These are phyloP conservation scores for Syngnathus typhle DNA, from an alignment of 2,113 vertebrate genomes.

Conservation along the genomic window DNA sequence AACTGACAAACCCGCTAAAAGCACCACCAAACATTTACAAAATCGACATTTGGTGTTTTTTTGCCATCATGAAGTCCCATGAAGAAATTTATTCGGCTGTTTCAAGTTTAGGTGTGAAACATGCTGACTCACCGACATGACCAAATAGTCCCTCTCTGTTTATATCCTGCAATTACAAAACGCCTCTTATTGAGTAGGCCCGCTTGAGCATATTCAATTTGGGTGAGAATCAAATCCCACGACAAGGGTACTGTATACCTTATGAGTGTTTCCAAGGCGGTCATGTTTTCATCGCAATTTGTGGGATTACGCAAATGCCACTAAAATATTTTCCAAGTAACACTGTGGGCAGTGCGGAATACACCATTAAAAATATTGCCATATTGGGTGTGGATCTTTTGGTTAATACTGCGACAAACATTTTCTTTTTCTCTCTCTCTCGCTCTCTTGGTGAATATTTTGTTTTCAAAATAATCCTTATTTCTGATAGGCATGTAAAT, in stretches of 20 bases:
- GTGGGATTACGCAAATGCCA: not conserved
- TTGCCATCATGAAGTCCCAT: not conserved
- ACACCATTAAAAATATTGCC: not conserved
- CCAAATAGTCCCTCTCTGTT: not conserved
- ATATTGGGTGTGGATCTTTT: not conserved
- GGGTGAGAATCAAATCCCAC: not conserved
- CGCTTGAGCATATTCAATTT: not conserved
- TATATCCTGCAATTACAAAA: not conserved
- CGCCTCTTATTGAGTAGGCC: not conserved
- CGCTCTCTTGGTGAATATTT: not conserved
- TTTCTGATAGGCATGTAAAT: not conserved
- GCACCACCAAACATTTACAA: not conserved
- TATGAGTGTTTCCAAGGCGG: not conserved
- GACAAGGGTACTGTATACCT: no score
- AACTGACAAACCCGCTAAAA: not conserved
- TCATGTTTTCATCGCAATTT: not conserved
- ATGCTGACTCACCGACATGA: not conserved
- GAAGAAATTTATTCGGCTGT: no score
- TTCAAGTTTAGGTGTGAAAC: not conserved
- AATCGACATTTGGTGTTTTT: not conserved
- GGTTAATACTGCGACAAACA: not conserved
- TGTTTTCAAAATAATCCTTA: not conserved
- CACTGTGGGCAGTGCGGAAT: not conserved
- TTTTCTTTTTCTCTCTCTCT: not conserved
- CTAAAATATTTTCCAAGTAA: not conserved